Conservation (phyloP, 1,140 invertebrate species). For the Drosophila prosaltans region DNA sequence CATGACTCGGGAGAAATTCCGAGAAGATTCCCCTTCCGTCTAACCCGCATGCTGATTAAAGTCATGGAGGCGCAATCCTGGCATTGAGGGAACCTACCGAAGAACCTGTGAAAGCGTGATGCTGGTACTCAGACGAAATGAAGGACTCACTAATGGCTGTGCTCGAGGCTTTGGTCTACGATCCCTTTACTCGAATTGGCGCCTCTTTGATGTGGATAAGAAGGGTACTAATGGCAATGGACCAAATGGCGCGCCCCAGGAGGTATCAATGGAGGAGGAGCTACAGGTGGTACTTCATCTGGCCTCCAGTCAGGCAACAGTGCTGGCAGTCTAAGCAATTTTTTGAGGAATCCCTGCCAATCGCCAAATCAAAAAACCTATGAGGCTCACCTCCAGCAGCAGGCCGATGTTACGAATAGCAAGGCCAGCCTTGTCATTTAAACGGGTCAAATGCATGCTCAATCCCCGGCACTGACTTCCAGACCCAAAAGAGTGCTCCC, state of each 20-base stretch:
- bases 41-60: constrained; percentile 99
- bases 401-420: constrained; percentile 93
- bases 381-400: constrained; percentile 53
- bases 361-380: constrained; percentile 83
- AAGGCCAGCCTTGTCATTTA: constrained; percentile 96
- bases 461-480: constrained; percentile 96
- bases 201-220: constrained; percentile 92
- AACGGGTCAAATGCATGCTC: constrained; percentile 94
- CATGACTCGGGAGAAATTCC: constrained; percentile 98
- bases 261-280: constrained; percentile 79
- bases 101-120: constrained; percentile 99
- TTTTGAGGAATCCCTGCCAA: constrained; percentile 77
- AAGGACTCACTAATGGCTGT: constrained; percentile 99
- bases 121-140: constrained; percentile 96
- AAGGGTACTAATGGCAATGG: constrained; percentile 82
- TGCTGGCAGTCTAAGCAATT: constrained; percentile 65
- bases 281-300: constrained; percentile 58
- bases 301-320: constrained; percentile 71
- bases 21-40: constrained; percentile 99
- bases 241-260: constrained; percentile 41
- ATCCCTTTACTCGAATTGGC: constrained; percentile 99
- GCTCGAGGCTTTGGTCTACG: constrained; percentile 99
- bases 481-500: constrained; percentile 93
- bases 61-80: constrained; percentile 99
- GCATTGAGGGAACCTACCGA: constrained; percentile 92